Conservation (phyloP, 2,797 vertebrate species). For the Ptychadena robeensis region DNA sequence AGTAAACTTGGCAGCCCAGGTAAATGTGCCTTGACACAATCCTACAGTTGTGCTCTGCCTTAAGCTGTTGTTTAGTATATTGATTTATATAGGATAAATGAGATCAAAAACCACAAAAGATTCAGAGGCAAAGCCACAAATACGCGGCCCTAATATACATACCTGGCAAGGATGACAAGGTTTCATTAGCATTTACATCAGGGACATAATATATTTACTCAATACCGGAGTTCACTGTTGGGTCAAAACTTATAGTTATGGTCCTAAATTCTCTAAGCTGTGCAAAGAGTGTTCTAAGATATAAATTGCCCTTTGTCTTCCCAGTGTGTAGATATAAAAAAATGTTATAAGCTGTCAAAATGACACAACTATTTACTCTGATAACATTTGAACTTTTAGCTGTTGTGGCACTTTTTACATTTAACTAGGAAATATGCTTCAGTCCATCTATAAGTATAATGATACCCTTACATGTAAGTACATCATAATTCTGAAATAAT, state of each 20-base stretch:
- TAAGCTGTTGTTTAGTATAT: background rate
- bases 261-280: constrained; percentile 1
- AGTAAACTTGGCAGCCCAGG: background rate
- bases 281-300: background rate
- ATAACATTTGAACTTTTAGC: too few species aligned
- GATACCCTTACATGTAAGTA: too few species aligned
- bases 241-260: constrained; percentile 21
- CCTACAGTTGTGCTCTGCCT: background rate
- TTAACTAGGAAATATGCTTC: too few species aligned
- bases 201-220: constrained; percentile 26
- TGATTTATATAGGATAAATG: constrained; percentile 33
- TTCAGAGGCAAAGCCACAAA: constrained; percentile 39
- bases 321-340: background rate
- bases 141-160: background rate
- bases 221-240: constrained; percentile 28
- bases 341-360: background rate
- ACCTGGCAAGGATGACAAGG: constrained; percentile 23
- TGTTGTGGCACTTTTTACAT: too few species aligned
- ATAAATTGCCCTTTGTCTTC: background rate
- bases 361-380: background rate
- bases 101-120: constrained; percentile 38
- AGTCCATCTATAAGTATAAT: too few species aligned
- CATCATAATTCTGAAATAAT: too few species aligned
- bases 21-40: background rate
- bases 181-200: constrained; percentile 25